Evolutionary conservation across 2,888 invertebrate species (phyloP), one percentile per base, ranked within the genome.

Genomic region (Selenia dentaria): DNA sequence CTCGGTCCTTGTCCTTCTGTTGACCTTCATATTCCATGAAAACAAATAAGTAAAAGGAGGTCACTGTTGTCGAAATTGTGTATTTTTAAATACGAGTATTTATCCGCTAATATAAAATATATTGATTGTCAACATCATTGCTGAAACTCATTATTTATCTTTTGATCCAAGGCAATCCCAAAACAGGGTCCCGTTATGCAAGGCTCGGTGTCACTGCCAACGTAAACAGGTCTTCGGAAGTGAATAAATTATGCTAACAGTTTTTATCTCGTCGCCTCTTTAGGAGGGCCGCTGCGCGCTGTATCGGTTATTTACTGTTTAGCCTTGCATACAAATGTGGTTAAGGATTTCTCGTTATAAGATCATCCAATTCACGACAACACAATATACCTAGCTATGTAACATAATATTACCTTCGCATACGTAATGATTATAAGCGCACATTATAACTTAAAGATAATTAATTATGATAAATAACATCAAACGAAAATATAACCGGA

Each of bases 181-280:
- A 72, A 74, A 73, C 69, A n/a, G n/a, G 68, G 69, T 67, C 54
- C 54, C 69, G 74, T 78, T 79, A 77, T 66, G 62, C 72, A 77
- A 79, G 61, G 55, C 50, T 64, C 57, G 63, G 4, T 1, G 6
- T 6, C 18, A 18, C 58, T 67, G 38, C 52, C 57, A 65, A 70
- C 61, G 62, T 67, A 72, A 74, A 74, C 67, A 70, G 64, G 62
- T 66, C 72, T 62, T 64, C 65, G 11, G 28, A 36, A n/a, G 59
- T 50, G 66, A 59, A 79, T 79, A 74, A 61, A 76, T 80, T 75
- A 80, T 81, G 73, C 73, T 76, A 74, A 74, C 65, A 61, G 70
- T 76, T 76, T 77, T 78, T 76, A 74, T 75, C 71, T 70, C 59
- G 52, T 62, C 66, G 58, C 62, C 59, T 65, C 57, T 67, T 67